Base-by-base conservation (phyloP, 2,888 invertebrate species). In the Nowickia ferox region DNA sequence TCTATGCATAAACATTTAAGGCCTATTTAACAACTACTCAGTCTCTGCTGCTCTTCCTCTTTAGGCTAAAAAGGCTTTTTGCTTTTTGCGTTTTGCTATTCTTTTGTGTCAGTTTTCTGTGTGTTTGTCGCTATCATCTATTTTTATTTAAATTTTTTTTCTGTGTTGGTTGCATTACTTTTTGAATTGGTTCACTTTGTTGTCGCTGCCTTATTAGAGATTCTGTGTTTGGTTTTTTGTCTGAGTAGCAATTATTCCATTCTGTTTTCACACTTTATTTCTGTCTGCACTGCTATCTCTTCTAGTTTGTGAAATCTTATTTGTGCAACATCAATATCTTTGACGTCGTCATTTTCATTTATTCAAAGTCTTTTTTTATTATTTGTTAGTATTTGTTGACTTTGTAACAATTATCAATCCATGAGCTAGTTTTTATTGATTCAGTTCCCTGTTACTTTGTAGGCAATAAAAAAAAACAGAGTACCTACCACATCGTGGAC, bases 131-230 rank as follows among this genome's bases (percentile, higher is more conserved):
- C 69, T 68, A 61, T 69, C 8, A 17, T 48, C 51, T 55, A 6
- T 74, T 30, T 65, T 15, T 65, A n/a, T 22, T n/a, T 51, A 1
- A 1, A 5, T 48, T 57, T 9, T 40, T 40, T 40, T 40, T 22
- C 5, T 57, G 40, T 57, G 68, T 61, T 51, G 68, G 57, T 81
- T 59, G 40, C 63, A 77, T 83, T 83, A 83, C 82, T 83, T 83
- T 83, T 65, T 76, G 71, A 83, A 83, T 83, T 83, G 82, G 82
- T 77, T 76, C 71, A 83, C 82, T 74, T 74, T 74, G 74, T 55
- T 82, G 69, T 83, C 48, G 66, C 51, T 74, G 81, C 57, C 66
- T 76, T 76, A 65, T 63, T 76, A 76, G 63, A 82, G 55, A 76
- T 76, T 63, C 51, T 44, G 68, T 69, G 75, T 68, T 82, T 76